A percentile compares a stretch with the other conserved stretches of the same genome.
These are phyloP conservation scores for Jacana jacana DNA, from an alignment of 2,113 vertebrate genomes.

Conservation along the genomic window DNA sequence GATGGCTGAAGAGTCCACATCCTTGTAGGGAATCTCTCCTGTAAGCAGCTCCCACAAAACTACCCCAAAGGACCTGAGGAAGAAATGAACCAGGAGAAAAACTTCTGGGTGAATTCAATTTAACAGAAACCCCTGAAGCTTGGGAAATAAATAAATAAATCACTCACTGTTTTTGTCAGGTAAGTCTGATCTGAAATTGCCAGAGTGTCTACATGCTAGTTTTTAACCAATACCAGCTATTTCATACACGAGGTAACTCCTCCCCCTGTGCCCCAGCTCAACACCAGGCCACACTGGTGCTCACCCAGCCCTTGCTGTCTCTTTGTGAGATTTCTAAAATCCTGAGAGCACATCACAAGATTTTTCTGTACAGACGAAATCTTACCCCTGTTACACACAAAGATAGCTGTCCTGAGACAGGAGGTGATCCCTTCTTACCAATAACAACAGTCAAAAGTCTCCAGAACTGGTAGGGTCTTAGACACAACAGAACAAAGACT, in stretches of 20 bases:
- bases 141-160: not conserved
- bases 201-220: not conserved
- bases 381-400: not conserved
- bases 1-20: conserved; percentile 97
- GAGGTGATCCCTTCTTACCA: not conserved
- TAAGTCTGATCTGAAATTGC: not conserved
- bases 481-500: not conserved
- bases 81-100: not conserved
- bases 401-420: not conserved
- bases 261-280: not conserved
- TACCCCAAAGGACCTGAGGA: conserved; percentile 92
- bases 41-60: conserved; percentile 97
- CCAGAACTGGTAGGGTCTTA: not conserved
- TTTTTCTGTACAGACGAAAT: not conserved
- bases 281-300: not conserved
- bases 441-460: not conserved
- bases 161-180: not conserved
- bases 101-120: not conserved
- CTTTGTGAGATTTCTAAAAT: not conserved
- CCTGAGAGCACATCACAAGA: not conserved
- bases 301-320: not conserved
- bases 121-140: not conserved
- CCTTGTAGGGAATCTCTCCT: conserved; percentile 97
- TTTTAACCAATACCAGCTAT: not conserved
- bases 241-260: not conserved